Base-by-base conservation (phyloP, 2,888 invertebrate species). In the Dusona sp. region DNA sequence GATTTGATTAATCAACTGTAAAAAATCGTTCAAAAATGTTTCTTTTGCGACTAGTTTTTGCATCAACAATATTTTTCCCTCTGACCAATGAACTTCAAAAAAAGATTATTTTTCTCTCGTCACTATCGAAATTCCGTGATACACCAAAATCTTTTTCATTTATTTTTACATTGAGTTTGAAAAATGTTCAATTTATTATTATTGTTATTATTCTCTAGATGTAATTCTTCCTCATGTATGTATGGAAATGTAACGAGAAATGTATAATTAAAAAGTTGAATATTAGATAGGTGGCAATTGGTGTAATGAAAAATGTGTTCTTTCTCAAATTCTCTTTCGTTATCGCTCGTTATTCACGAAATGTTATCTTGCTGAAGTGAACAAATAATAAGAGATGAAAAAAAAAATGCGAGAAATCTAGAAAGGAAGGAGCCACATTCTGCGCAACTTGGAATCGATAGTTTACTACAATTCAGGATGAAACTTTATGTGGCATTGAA, bases 241-340 rank as follows among this genome's bases (percentile, higher is more conserved):
- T 93, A 93, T 92, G 93, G 93, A 93, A 93, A 93, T 93, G 92
- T 93, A 92, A 93, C 92, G 92, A 93, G 90, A 92, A 92, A 92
- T 88, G 87, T 51, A 90, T 92, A 92, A 92, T 93, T 92, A 91
- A 91, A 92, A 90, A 91, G 89, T 90, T 91, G 90, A 90, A 91
- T 88, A 89, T 91, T 91, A 91, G 90, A 90, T 91, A 92, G 91
- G 90, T 90, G 91, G 91, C 89, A 85, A 89, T 87, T 88, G 86
- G 85, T 86, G 88, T 88, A 87, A 83, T 87, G 16, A 54, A 54
- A 25, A 25, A 25, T 11, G 54, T 22, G 22, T 22, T 22, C 25
- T 4, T 57, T 57, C 11, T 22, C 16, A 25, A 11, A 75, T 67
- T 48, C 48, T 57, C 22, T 36, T 38, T 19, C 36, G 11, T 38